phyloP scores from a whole-genome alignment of 2,113 vertebrate species.

The Eudyptes chrysolophus region DNA sequence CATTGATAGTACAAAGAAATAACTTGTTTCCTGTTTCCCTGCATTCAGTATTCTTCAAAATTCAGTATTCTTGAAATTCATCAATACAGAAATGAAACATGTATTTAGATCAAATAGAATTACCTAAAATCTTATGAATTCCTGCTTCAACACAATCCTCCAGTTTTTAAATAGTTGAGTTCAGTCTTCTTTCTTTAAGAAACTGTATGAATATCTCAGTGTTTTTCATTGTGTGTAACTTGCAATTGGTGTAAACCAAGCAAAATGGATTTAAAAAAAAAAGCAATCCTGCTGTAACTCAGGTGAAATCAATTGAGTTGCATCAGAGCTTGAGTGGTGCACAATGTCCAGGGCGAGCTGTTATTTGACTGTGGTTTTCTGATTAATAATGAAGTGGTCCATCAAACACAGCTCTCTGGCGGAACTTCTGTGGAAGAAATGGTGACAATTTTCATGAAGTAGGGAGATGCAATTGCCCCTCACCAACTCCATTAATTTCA shows the following conservation, averaged over 20 bases:
- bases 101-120: background rate
- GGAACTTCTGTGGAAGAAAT: background rate
- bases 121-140: background rate
- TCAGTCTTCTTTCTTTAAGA: background rate
- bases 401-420: background rate
- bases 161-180: background rate
- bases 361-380: background rate
- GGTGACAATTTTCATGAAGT: background rate
- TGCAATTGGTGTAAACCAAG: background rate
- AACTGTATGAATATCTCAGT: background rate
- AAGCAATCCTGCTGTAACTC: background rate
- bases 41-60: background rate
- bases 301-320: background rate
- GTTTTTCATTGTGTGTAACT: background rate
- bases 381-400: background rate
- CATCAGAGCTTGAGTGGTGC: background rate
- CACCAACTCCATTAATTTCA: background rate
- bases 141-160: background rate
- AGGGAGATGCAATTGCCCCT: background rate
- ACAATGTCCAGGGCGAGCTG: background rate
- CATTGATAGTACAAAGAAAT: background rate
- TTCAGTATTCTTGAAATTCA: background rate
- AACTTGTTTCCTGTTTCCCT: background rate
- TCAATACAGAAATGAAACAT: background rate
- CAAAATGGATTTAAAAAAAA: fast-evolving